Evolutionary conservation across 35 echinoderm and acorn worm genomes (phyloP).

Genomic region (Apostichopus japonicus): DNA sequence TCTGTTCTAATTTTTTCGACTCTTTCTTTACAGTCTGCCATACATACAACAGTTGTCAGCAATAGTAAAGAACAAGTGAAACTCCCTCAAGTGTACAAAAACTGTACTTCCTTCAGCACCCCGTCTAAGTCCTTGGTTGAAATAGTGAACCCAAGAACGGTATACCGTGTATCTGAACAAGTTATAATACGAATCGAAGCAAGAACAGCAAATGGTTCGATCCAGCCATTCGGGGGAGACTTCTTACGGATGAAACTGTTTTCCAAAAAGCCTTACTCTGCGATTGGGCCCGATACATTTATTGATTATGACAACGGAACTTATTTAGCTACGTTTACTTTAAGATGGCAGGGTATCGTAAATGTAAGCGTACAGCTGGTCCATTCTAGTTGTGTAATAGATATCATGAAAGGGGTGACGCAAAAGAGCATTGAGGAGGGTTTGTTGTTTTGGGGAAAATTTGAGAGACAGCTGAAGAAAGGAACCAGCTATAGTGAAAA

Average conservation of each 20-base stretch:
- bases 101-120: neutral
- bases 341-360: neutral
- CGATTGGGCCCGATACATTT: neutral
- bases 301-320: conserved; percentile 23
- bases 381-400: neutral
- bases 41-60: no score
- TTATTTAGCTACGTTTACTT: conserved; percentile 21
- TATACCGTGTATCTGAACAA: neutral
- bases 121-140: neutral
- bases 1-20: no score
- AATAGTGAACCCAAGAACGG: neutral
- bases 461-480: neutral
- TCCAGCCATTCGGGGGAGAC: neutral
- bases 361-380: neutral
- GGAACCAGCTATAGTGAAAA: neutral
- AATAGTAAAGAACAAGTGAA: no score
- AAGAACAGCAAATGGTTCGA: neutral
- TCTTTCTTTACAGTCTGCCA: no score
- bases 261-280: conserved; percentile 3
- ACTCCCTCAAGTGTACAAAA: no score
- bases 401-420: neutral
- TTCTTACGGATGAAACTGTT: conserved; percentile 13
- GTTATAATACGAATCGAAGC: neutral
- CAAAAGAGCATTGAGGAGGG: neutral
- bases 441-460: neutral